These are phyloP conservation scores for Sakesphorus luctuosus DNA, from an alignment of 2,113 vertebrate species.

Conservation along the genomic window DNA sequence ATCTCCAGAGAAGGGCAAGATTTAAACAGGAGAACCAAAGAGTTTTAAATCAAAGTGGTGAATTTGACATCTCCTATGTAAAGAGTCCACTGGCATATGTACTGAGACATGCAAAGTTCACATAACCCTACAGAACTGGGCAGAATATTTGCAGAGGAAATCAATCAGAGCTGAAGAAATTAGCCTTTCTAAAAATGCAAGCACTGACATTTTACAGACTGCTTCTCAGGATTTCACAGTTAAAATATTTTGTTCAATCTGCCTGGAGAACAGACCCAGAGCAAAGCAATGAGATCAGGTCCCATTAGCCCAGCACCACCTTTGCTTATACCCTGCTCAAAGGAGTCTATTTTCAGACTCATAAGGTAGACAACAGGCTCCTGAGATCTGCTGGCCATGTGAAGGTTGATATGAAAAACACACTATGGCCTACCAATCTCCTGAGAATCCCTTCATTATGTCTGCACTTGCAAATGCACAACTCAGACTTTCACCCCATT, in stretches of 20 bases:
- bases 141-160: background rate
- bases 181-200: background rate
- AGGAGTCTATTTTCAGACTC: background rate
- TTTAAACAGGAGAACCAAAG: background rate
- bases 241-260: background rate
- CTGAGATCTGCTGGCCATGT: background rate
- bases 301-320: background rate
- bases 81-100: background rate
- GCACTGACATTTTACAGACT: background rate
- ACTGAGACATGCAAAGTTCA: background rate
- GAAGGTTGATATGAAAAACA: background rate
- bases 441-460: background rate
- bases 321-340: background rate
- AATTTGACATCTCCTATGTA: background rate
- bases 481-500: background rate
- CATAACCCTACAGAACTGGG: background rate
- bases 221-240: background rate
- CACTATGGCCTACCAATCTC: background rate
- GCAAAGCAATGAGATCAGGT: background rate
- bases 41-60: background rate
- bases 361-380: background rate
- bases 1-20: background rate
- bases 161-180: background rate
- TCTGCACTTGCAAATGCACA: background rate
- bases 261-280: background rate